These are phyloP conservation scores for Polyergus mexicanus DNA, from an alignment of 1,140 invertebrate genomes.

Conservation along the genomic window DNA sequence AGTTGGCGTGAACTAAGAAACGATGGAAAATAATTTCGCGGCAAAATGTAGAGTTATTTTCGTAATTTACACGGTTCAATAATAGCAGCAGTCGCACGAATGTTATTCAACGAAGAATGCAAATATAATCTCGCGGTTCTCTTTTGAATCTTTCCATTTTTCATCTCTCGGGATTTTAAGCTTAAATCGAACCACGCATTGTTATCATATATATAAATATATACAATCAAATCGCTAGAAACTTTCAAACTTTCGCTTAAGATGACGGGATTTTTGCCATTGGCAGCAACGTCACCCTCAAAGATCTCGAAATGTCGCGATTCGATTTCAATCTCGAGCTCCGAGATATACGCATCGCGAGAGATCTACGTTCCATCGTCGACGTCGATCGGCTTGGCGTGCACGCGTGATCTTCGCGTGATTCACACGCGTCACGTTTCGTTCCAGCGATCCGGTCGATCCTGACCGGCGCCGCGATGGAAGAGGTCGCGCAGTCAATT, in stretches of 20 bases:
- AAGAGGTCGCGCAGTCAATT: conserved; percentile 67
- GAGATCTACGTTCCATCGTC: neutral
- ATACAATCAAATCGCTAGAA: neutral
- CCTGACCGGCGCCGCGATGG: conserved; percentile 19
- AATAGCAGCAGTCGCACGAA: conserved; percentile 47
- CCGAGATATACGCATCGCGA: neutral
- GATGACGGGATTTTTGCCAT: neutral
- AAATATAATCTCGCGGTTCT: conserved; percentile 9
- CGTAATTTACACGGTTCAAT: conserved; percentile 33
- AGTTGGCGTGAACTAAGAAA: conserved; percentile 28
- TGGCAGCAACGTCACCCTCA: neutral
- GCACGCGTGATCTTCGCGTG: conserved; percentile 53
- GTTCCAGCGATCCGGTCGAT: conserved; percentile 20
- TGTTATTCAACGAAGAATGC: conserved; percentile 34
- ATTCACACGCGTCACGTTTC: conserved; percentile 45
- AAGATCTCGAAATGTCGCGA: neutral
- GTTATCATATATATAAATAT: neutral
- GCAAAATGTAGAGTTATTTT: conserved; percentile 49
- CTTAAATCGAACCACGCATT: neutral
- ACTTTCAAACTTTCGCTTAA: neutral
- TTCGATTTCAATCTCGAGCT: neutral
- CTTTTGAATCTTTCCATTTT: conserved; percentile 16
- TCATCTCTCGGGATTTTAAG: neutral
- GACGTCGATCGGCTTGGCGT: conserved; percentile 41
- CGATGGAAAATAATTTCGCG: conserved; percentile 47